Conservation (phyloP, 2,113 vertebrate genomes). For the Dipodomys spectabilis region DNA sequence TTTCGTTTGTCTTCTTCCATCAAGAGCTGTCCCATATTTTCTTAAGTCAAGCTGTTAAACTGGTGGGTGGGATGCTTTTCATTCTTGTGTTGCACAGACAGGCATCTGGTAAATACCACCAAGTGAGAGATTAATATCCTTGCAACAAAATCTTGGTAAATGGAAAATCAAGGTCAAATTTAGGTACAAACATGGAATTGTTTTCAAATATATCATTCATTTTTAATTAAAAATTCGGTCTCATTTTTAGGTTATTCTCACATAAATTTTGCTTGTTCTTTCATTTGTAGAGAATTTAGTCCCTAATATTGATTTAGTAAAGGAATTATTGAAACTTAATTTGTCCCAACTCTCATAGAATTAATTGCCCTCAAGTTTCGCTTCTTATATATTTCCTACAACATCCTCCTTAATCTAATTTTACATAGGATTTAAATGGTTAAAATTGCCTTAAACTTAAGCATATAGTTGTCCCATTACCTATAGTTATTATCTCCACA, state of each 20-base stretch:
- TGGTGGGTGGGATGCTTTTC: slow-evolving; percentile 77
- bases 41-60: slow-evolving; percentile 77
- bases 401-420: background rate
- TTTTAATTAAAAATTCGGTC: background rate
- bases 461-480: too few species aligned
- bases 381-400: background rate
- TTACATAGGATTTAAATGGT: background rate
- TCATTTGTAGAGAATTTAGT: background rate
- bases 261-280: background rate
- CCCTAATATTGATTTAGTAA: background rate
- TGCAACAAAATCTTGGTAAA: slow-evolving; percentile 52
- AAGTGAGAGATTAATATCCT: slow-evolving; percentile 70
- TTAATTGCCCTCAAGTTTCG: background rate
- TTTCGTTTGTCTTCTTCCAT: slow-evolving; percentile 71
- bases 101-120: slow-evolving; percentile 78
- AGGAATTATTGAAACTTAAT: background rate
- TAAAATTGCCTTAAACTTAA: too few species aligned
- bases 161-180: slow-evolving; percentile 52
- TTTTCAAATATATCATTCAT: background rate
- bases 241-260: background rate
- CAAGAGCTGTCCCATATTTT: slow-evolving; percentile 77
- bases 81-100: slow-evolving; percentile 55
- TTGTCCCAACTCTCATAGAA: background rate
- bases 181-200: background rate
- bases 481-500: background rate